phyloP scores from a whole-genome alignment of 2,797 vertebrate species.

The Dipus sagitta region DNA sequence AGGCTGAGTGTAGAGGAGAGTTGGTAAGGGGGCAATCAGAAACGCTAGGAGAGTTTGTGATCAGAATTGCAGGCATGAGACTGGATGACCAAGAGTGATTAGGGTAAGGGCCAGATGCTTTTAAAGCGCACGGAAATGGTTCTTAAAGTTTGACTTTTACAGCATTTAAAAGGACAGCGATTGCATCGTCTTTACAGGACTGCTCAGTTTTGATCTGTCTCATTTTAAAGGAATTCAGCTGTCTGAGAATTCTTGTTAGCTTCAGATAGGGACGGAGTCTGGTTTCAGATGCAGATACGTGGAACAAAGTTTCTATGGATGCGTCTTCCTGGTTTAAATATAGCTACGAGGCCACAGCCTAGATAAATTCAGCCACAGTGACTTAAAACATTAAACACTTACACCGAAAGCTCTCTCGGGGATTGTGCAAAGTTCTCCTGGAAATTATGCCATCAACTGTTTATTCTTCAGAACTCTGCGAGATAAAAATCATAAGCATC shows the following conservation, averaged over 20 bases:
- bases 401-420: constrained; percentile 72
- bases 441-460: constrained; percentile 76
- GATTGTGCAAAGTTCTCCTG: constrained; percentile 77
- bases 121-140: constrained; percentile 68
- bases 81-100: constrained; percentile 69
- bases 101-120: constrained; percentile 73
- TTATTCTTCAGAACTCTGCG: constrained; percentile 73
- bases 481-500: constrained; percentile 80
- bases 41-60: constrained; percentile 70
- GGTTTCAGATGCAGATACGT: constrained; percentile 66
- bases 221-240: constrained; percentile 77
- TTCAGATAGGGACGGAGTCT: constrained; percentile 77
- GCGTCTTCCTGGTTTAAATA: constrained; percentile 80
- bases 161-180: constrained; percentile 68
- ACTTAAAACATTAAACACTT: constrained; percentile 77
- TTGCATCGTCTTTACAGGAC: constrained; percentile 70
- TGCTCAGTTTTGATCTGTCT: constrained; percentile 75
- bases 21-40: constrained; percentile 76
- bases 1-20: constrained; percentile 79
- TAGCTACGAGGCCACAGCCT: constrained; percentile 77
- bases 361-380: constrained; percentile 76
- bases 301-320: constrained; percentile 76
- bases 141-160: constrained; percentile 79
- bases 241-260: constrained; percentile 54
- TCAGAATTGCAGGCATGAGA: constrained; percentile 67